Base-by-base conservation (phyloP, 2,888 invertebrate genomes). In the Arge pagana region DNA sequence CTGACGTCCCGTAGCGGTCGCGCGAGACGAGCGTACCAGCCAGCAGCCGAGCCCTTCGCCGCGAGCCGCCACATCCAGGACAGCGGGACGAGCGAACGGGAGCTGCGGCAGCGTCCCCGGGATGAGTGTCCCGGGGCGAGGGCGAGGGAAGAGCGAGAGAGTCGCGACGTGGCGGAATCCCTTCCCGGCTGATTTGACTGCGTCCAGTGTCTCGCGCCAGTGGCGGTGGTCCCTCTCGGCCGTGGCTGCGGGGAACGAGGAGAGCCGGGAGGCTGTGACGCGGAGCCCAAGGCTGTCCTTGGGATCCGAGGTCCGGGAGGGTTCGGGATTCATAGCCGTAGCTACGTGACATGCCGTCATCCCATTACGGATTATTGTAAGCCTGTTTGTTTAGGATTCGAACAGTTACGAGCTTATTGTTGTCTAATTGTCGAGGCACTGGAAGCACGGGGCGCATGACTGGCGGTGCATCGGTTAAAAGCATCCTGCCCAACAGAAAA, bases 361-460 rank as follows among this genome's bases (percentile, higher is more conserved):
- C 67, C 67, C 62, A 68, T 68, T 68, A 65, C 60, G 64, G 66
- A 63, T 69, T 63, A 68, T 70, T 63, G 66, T 68, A 66, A 68
- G 68, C 66, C 64, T 68, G 67, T 68, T 68, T 67, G 68, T 65
- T 68, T 70, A 68, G 68, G 70, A 65, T 65, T 59, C 58, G 33
- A 59, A 59, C 57, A 57, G 57, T 45, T 45, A 45, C 45, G 45
- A 45, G 45, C 15, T 31, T 45, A 45, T 45, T 45, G 45, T 45
- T 45, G 23, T 45, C 45, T 45, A 45, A 45, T 45, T 45, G 45
- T 45, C 35, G n/a, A n/a, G 45, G 33, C 23, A 33, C 42, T 30
- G 8, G 42, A 42, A 30, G 19, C 24, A 24, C 13, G 19, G 42
- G 7, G 26, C n/a, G 26, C n/a, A n/a, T 26, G 26, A 26, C 26